Percentiles rank a stretch among this genome's conserved stretches.
These are phyloP conservation scores for Colius striatus DNA, from an alignment of 2,113 vertebrate genomes.

Conservation along the genomic window DNA sequence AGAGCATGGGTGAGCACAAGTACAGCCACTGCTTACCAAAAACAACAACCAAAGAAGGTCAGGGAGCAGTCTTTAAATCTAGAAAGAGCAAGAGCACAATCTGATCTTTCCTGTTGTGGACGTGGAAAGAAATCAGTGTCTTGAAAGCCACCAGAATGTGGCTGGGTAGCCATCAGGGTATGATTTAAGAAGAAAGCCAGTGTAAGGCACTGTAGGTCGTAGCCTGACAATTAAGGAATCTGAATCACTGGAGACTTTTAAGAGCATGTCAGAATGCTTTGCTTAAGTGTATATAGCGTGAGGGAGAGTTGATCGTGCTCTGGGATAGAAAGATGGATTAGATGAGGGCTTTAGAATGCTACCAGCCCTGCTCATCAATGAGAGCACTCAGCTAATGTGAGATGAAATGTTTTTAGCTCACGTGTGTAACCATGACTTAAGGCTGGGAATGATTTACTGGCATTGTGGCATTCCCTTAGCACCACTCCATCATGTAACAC, in stretches of 20 bases:
- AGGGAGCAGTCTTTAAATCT: neutral
- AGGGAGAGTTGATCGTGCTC: neutral
- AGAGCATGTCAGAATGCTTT: neutral
- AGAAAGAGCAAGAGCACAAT: neutral
- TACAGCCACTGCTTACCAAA: fast-evolving
- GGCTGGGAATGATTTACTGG: neutral
- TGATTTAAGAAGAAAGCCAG: neutral
- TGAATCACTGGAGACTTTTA: neutral
- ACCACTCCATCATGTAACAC: neutral
- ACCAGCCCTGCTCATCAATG: neutral
- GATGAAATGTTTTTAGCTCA: neutral
- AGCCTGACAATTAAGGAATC: neutral
- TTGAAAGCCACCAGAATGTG: neutral
- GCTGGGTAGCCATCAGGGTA: neutral
- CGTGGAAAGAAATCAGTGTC: neutral
- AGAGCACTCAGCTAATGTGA: neutral
- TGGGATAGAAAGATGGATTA: neutral
- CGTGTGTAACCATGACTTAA: fast-evolving
- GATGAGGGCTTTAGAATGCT: neutral
- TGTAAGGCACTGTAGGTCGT: neutral
- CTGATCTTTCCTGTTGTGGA: neutral
- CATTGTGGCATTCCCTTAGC: neutral
- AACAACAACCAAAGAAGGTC: neutral
- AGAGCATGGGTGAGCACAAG: neutral
- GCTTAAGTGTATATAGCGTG: neutral